A percentile compares a stretch with the other conserved stretches of the same genome.
phyloP scores from a whole-genome alignment of 2,888 invertebrate species.

The Glyphotaelius pellucidus region DNA sequence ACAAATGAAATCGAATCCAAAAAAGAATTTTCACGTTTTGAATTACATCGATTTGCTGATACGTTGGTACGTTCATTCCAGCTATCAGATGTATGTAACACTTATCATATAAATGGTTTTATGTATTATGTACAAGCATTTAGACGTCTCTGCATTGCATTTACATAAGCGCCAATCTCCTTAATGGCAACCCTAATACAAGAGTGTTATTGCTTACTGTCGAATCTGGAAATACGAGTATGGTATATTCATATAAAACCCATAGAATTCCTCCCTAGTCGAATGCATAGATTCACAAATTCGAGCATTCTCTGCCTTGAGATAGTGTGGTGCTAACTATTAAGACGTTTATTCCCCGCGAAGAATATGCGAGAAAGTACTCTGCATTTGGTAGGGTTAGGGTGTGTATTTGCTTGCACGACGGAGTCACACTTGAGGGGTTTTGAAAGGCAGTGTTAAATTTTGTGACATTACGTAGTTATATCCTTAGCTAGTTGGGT shows the following conservation, averaged over 20 bases:
- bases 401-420: background rate
- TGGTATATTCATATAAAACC: background rate
- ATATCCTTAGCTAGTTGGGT: background rate
- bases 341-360: background rate
- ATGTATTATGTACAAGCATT: background rate
- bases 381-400: background rate
- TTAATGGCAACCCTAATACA: background rate
- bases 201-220: background rate
- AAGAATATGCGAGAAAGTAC: background rate
- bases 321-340: background rate
- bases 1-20: too few relatives aligned
- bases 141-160: background rate
- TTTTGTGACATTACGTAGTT: background rate
- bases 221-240: background rate
- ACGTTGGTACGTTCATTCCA: background rate
- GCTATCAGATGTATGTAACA: background rate
- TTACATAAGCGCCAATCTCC: background rate
- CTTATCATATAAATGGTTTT: background rate
- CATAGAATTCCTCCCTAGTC: background rate
- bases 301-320: background rate
- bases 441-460: background rate
- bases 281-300: background rate
- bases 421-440: background rate
- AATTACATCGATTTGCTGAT: too few relatives aligned
- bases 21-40: too few relatives aligned